phyloP scores from a whole-genome alignment of 2,797 vertebrate genomes.

The Ispidina lecontei region DNA sequence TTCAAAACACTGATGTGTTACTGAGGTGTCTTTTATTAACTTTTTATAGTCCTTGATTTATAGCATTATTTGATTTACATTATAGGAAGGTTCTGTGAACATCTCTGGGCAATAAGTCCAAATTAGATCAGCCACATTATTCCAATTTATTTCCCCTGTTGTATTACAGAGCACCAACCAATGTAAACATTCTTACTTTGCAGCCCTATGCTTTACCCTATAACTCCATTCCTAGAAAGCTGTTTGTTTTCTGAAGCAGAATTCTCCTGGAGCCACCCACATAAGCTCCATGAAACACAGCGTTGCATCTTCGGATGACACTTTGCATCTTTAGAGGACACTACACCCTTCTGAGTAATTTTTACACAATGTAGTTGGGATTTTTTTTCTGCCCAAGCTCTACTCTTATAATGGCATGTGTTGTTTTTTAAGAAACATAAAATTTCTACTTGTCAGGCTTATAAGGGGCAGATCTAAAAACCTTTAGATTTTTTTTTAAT shows the following conservation, averaged over 20 bases:
- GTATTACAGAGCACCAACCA: neutral
- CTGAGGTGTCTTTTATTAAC: neutral
- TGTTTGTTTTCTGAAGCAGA: neutral
- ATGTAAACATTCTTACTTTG: neutral
- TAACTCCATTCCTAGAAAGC: neutral
- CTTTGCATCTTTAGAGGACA: neutral
- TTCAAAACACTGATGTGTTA: neutral
- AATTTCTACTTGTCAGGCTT: constrained; percentile 50
- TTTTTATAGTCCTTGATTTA: neutral
- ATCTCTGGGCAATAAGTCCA: neutral
- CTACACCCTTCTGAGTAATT: constrained; percentile 36
- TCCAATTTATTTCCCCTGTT: neutral
- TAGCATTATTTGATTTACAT: neutral
- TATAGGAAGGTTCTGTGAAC: neutral
- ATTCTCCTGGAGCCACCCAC: neutral
- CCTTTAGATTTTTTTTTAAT: neutral
- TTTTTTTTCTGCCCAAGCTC: constrained; percentile 28
- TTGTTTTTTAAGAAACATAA: constrained; percentile 56
- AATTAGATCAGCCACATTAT: neutral
- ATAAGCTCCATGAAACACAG: constrained; percentile 30
- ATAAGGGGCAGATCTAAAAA: constrained; percentile 33
- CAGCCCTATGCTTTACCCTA: neutral
- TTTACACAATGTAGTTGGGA: neutral
- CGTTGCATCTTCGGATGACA: neutral
- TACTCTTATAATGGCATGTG: constrained; percentile 47